These are phyloP conservation scores for Agriopis aurantiaria DNA, from an alignment of 2,888 invertebrate species.

Conservation along the genomic window DNA sequence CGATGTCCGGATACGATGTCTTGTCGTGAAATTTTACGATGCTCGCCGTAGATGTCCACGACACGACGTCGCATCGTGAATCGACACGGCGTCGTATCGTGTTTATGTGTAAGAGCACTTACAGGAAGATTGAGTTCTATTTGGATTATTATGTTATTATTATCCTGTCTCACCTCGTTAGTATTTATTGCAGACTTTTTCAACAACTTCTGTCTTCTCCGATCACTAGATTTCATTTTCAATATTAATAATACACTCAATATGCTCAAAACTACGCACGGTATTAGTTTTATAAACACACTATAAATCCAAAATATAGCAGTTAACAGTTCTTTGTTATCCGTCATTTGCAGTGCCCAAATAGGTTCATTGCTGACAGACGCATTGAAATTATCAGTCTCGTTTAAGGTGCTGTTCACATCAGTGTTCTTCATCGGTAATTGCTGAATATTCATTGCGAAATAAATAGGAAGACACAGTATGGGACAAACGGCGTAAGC, in stretches of 20 bases:
- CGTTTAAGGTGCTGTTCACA: slow-evolving; percentile 62
- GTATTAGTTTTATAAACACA: slow-evolving; percentile 96
- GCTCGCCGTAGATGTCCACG: too few species aligned
- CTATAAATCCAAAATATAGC: slow-evolving; percentile 97
- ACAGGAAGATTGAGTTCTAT: slow-evolving; percentile 1
- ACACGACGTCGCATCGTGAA: too few species aligned
- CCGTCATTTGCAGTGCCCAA: slow-evolving; percentile 89
- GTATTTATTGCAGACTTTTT: slow-evolving; percentile 78
- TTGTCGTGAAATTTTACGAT: too few species aligned
- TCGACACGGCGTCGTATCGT: too few species aligned
- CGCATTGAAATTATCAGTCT: slow-evolving; percentile 56
- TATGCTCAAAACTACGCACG: slow-evolving; percentile 94
- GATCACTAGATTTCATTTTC: slow-evolving; percentile 93
- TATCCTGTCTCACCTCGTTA: slow-evolving; percentile 66
- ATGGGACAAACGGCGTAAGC: slow-evolving; percentile 94
- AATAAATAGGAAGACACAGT: slow-evolving; percentile 93
- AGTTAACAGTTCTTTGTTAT: slow-evolving; percentile 87
- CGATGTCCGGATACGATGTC: too few species aligned
- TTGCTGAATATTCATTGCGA: slow-evolving; percentile 90
- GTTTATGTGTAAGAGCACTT: not conserved
- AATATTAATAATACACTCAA: slow-evolving; percentile 91
- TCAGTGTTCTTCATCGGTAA: slow-evolving; percentile 50
- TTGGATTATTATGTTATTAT: not conserved
- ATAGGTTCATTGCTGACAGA: slow-evolving; percentile 77
- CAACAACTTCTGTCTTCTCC: slow-evolving; percentile 90